Conservation (phyloP, 2,797 vertebrate genomes). For the Onychomys torridus region DNA sequence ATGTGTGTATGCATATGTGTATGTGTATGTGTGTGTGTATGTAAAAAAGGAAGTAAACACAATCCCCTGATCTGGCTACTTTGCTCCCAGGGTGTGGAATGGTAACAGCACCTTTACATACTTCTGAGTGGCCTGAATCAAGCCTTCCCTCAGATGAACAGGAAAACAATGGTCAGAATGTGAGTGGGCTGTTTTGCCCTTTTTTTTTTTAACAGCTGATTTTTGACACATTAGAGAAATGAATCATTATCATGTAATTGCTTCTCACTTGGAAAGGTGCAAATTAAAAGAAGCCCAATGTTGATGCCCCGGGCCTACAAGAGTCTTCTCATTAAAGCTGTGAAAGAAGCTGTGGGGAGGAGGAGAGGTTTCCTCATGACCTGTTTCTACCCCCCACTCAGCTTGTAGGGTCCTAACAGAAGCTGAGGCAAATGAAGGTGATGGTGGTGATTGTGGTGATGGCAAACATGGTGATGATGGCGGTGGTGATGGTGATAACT, state of each 20-base stretch:
- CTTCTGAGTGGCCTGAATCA: background rate
- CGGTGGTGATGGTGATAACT: too few species aligned
- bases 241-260: background rate
- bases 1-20: rapidly evolving
- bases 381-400: background rate
- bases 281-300: background rate
- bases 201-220: conserved; percentile 19
- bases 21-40: background rate
- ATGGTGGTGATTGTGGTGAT: background rate
- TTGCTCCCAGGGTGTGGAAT: background rate
- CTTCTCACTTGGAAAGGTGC: background rate
- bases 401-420: background rate
- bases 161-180: background rate
- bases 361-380: background rate
- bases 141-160: background rate
- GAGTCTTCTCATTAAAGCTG: background rate
- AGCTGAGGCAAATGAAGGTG: background rate
- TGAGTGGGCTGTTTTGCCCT: background rate
- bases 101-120: background rate
- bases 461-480: background rate
- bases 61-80: background rate
- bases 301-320: background rate
- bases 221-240: conserved; percentile 12
- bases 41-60: background rate
- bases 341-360: background rate